Conservation (phyloP, 2,888 invertebrate species). For the Campopleginae sp. region DNA sequence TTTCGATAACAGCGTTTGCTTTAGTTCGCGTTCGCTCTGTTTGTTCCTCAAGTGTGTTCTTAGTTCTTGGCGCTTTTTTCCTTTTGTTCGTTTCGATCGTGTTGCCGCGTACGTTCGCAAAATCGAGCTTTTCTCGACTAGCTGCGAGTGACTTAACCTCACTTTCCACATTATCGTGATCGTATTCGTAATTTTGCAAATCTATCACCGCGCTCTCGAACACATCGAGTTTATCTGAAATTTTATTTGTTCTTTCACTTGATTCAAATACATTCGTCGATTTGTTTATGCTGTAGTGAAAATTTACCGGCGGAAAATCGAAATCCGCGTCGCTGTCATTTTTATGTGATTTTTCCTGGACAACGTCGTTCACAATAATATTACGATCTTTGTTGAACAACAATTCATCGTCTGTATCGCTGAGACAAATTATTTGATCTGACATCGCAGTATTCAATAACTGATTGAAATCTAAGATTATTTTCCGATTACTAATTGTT, state of each 20-base stretch:
- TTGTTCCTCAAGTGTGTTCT: background rate
- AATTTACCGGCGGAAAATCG: slow-evolving; percentile 64
- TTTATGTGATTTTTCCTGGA: background rate
- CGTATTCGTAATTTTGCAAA: background rate
- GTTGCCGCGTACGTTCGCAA: background rate
- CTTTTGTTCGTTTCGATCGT: background rate
- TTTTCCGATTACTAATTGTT: background rate
- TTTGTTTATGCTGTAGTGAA: slow-evolving; percentile 48
- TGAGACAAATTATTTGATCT: slow-evolving; percentile 64
- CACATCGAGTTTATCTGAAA: background rate
- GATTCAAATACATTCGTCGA: background rate
- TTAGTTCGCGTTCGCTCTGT: slow-evolving; percentile 31
- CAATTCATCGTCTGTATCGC: slow-evolving; percentile 66
- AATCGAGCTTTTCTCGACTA: background rate
- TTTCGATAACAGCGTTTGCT: slow-evolving; percentile 70
- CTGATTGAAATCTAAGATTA: background rate
- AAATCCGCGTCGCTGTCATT: slow-evolving; percentile 57
- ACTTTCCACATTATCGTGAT: background rate
- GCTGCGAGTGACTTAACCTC: slow-evolving; percentile 12
- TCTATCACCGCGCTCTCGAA: background rate
- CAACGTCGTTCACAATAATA: background rate
- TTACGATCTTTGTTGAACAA: background rate
- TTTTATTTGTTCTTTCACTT: background rate
- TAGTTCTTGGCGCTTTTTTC: slow-evolving; percentile 2
- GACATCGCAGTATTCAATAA: slow-evolving; percentile 24